Conservation (phyloP, 2,888 invertebrate genomes). For the Mechanitis messenoides region DNA sequence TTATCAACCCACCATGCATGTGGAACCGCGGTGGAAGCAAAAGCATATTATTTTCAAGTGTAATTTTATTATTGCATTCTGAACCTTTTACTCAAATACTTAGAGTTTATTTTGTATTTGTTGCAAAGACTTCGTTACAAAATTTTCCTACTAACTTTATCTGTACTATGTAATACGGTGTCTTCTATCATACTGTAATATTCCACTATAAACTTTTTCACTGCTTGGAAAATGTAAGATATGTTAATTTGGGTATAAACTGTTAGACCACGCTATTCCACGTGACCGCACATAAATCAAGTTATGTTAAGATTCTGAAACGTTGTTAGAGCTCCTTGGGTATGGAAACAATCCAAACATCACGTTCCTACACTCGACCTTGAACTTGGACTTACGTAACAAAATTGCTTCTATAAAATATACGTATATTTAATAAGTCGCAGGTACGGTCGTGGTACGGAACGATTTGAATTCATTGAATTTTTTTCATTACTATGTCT, state of each 20-base stretch:
- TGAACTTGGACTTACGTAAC: conserved; percentile 29
- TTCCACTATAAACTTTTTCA: no score
- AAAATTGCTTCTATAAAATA: background rate
- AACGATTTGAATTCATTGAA: background rate
- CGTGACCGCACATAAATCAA: conserved; percentile 11
- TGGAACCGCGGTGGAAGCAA: no score
- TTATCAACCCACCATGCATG: no score
- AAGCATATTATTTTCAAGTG: no score
- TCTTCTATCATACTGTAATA: no score
- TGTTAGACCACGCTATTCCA: background rate
- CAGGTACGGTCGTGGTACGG: background rate
- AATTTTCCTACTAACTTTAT: no score
- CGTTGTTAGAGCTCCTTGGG: conserved; percentile 2
- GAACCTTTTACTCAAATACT: no score
- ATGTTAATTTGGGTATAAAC: background rate
- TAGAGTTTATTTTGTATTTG: no score
- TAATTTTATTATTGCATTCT: no score
- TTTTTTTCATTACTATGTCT: background rate
- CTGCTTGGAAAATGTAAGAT: no score
- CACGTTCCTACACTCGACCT: conserved; percentile 27
- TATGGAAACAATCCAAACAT: conserved; percentile 19
- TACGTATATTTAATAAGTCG: background rate
- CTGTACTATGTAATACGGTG: no score
- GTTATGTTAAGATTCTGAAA: conserved; percentile 1
- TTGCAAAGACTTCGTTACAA: no score